Evolutionary conservation across 2,888 invertebrate species (phyloP), one percentile per base, ranked within the genome.

Genomic region (Gastracanthus pulcherrimus): DNA sequence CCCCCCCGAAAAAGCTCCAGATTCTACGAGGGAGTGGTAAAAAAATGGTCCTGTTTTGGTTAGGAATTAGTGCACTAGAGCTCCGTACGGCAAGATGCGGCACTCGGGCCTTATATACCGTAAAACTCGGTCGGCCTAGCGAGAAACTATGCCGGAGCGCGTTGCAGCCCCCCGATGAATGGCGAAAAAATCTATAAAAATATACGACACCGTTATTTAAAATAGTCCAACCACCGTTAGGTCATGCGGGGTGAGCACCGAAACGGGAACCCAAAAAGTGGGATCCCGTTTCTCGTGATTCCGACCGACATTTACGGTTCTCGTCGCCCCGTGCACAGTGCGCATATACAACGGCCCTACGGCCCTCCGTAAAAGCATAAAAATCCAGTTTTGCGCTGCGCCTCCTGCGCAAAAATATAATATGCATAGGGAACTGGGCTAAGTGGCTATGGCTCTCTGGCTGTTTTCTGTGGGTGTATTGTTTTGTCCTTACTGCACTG

Each of bases 171-270:
- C 26, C 13, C 58, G n/a, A 9, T 19, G 36, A 34, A 58, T 11
- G 34, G 48, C 34, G 71, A 81, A 85, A 82, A 81, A 72, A 83
- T 75, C 86, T 84, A 87, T 87, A 88, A 90, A 91, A 90, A 89
- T 90, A 90, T 90, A 90, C 87, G 85, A 88, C 87, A 88, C 89
- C 86, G 88, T 90, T 89, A 88, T 90, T 88, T 89, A 89, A 90
- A 90, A 89, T 85, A 88, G 87, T 86, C 80, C 85, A 81, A 87
- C 87, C 86, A 84, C 86, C 86, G 87, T 89, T 88, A 88, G 87
- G 87, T 82, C 60, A 23, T 34, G n/a, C 45, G 29, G 13, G 83
- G 87, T 87, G 88, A 85, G 77, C 74, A 77, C 84, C 83, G 84
- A 87, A 90, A 89, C 88, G 88, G 87, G 87, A 89, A 87, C 88